These are phyloP conservation scores for Gracilinanus agilis DNA, from an alignment of 2,113 vertebrate species.

Conservation along the genomic window DNA sequence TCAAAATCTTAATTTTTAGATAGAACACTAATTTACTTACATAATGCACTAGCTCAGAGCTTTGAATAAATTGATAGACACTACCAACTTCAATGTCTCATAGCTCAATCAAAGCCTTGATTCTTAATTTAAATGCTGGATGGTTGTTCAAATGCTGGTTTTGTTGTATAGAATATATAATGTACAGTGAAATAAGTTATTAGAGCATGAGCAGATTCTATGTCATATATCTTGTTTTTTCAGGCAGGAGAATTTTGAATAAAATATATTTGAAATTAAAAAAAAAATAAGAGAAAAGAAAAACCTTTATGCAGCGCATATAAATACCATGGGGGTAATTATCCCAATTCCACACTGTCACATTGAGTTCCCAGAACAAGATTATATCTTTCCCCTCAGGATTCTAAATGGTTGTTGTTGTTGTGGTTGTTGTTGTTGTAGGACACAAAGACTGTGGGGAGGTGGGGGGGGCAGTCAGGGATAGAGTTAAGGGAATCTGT, in stretches of 20 bases:
- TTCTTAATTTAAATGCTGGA: constrained; percentile 56
- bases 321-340: background rate
- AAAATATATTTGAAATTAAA: too few species aligned
- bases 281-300: too few species aligned
- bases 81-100: constrained; percentile 51
- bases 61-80: constrained; percentile 39
- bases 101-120: constrained; percentile 43
- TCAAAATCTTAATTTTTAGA: constrained; percentile 61
- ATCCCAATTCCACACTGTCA: background rate
- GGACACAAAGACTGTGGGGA: background rate
- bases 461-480: background rate
- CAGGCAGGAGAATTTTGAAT: constrained; percentile 73
- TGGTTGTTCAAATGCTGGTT: constrained; percentile 58
- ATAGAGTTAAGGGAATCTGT: background rate
- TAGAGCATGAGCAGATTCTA: constrained; percentile 77
- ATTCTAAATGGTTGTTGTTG: background rate
- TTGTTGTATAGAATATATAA: constrained; percentile 69
- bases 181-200: constrained; percentile 81
- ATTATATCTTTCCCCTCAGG: background rate
- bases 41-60: constrained; percentile 26
- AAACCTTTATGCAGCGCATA: background rate
- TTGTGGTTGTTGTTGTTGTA: background rate
- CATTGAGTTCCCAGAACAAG: background rate
- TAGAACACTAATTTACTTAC: constrained; percentile 48
- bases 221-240: constrained; percentile 69